Percentiles rank a stretch among this genome's conserved stretches.
These are phyloP conservation scores for Gymnothorax javanicus DNA, from an alignment of 2,797 vertebrate species.

Conservation along the genomic window DNA sequence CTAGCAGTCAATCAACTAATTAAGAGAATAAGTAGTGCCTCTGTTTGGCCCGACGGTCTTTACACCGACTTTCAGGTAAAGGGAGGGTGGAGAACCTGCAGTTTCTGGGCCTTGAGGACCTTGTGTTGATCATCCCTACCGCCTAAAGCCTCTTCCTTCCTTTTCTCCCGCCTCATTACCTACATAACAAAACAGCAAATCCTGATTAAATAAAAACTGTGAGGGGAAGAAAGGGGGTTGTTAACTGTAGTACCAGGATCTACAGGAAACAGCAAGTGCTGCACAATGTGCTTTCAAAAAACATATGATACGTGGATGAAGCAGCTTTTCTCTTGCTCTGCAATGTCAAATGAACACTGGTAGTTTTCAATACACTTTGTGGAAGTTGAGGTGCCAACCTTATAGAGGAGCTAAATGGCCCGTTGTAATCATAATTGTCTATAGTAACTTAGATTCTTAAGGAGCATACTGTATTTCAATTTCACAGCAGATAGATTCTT, in stretches of 20 bases:
- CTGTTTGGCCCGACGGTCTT: no score
- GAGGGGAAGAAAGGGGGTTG: neutral
- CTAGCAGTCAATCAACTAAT: no score
- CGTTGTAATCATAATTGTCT: neutral
- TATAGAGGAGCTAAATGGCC: neutral
- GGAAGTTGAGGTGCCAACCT: neutral
- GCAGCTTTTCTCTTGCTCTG: neutral
- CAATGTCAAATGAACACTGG: neutral
- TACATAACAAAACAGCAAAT: neutral
- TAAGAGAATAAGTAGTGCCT: no score
- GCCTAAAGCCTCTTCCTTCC: neutral
- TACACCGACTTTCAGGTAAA: no score
- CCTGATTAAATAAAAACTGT: neutral
- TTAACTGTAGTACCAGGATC: neutral
- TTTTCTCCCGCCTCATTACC: neutral
- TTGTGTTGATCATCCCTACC: no score
- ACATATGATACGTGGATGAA: neutral
- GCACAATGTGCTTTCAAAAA: neutral
- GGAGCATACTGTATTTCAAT: neutral
- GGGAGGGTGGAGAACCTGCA: no score
- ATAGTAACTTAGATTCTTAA: neutral
- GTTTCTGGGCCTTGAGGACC: no score
- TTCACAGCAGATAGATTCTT: neutral
- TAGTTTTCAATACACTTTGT: neutral
- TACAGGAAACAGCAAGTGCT: neutral